Base-by-base conservation (phyloP, 2,888 invertebrate genomes). In the Apeira syringaria region DNA sequence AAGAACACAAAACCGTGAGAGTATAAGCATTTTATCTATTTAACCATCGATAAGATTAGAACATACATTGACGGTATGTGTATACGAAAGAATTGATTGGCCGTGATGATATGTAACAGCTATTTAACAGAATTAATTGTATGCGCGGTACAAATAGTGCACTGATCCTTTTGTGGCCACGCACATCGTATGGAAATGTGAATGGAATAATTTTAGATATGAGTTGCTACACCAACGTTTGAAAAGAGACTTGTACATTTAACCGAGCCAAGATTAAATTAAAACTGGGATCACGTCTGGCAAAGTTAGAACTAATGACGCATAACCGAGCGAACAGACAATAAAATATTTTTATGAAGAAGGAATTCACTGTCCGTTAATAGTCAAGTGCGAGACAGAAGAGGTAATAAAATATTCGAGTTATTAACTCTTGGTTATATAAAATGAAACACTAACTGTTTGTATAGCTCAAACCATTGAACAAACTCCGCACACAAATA, bases 61-160 rank as follows among this genome's bases (percentile, higher is more conserved):
- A 29, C 31, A 25, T 15, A 40, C 33, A 42, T 24, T n/a, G 24
- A 17, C 8, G 29, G 25, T 18, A 32, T 9, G 32, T 11, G 32
- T 44, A 34, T 44, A 54, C 52, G 36, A 52, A 57, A 58, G 49
- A 59, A 53, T 63, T 59, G 58, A 59, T 59, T 62, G 61, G 59
- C 62, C 68, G 62, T 65, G 62, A 64, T 60, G 57, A 63, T 66
- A 67, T 61, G 63, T 59, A 52, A 54, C 50, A 53, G 53, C 42
- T 52, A 62, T 57, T 59, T 67, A 76, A 65, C 65, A 66, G 61
- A 63, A 61, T 71, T 74, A 75, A 77, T 75, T 72, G 55, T 68
- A 70, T 61, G 68, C 67, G 62, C 63, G 54, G 58, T 60, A 36
- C 37, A 54, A 47, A 53, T 44, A 59, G 59, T 67, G 65, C 66